Evolutionary conservation across 2,113 vertebrate genomes (phyloP), one percentile per base, ranked within the genome.

Genomic region (Siphamia tubifer): DNA sequence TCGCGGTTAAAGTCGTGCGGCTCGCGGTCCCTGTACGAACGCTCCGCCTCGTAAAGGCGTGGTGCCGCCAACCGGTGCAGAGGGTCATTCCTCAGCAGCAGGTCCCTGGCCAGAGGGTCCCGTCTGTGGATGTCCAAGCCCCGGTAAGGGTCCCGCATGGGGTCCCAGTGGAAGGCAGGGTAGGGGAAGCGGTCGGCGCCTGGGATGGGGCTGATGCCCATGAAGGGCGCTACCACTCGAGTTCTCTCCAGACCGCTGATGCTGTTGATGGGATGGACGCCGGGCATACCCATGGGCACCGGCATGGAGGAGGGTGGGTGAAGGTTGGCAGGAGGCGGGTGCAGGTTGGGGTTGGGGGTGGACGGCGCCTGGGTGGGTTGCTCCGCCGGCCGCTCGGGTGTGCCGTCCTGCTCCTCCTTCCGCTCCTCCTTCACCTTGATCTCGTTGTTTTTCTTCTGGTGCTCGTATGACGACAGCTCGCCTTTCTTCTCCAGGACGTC

Each of bases 111-210:
- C 76, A 94, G 79, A 13, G 91, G 92, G 74, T 94, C 93, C 75
- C 93, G 81, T 11, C 93, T 87, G 77, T 98, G 97, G 57, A 98
- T 94, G 80, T 99, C 96, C 28, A 99, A 91, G 32, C 96, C 95
- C 74, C 97, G 89, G 90, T 97, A 98, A 0, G 95, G 96, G 70
- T 98, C 96, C 87, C 97, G 90, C 90, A 99, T 96, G 6, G 96
- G 96, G 91, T 99, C 97, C 97, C 97, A 99, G 84, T 97, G 96
- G 90, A 99, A 98, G 56, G 96, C 92, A 3, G 96, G 96, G 76
- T 98, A 99, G 0, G 96, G 96, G 62, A 98, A 97, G 47, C 97
- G 93, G 85, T 99, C 97, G n/a, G 94, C 93, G 7, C 96, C 96
- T 0, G 96, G 95, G 73, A 99, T 95, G 3, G 96, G 95, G 77